phyloP scores from a whole-genome alignment of 2,888 invertebrate genomes.

The Sarcophaga subvicina region DNA sequence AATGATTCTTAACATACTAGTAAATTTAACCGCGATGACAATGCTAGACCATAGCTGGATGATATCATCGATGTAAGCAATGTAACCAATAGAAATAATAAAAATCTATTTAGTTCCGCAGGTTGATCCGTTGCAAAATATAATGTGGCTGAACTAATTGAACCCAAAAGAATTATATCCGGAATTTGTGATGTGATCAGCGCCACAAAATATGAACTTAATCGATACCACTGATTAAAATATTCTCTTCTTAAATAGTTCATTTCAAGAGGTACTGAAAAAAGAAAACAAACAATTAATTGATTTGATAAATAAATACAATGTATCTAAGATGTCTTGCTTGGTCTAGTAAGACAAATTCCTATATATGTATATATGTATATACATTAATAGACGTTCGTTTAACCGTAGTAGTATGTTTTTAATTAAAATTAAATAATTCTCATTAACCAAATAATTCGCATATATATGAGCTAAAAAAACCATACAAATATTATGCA shows the following conservation, averaged over 20 bases:
- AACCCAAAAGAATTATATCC: constrained; percentile 86
- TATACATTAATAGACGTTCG: too few species aligned
- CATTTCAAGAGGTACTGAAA: constrained; percentile 90
- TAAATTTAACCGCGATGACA: constrained; percentile 88
- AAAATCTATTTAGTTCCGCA: constrained; percentile 85
- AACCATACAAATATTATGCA: too few species aligned
- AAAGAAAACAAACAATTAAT: not conserved
- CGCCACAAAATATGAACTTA: constrained; percentile 91
- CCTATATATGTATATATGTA: too few species aligned
- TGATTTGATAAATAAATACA: not conserved
- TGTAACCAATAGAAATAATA: constrained; percentile 87
- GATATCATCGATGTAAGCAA: constrained; percentile 89
- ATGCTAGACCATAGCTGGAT: constrained; percentile 89
- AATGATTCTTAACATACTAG: constrained; percentile 85
- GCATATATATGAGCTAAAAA: too few species aligned
- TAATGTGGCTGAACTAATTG: constrained; percentile 87
- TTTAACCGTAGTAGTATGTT: not conserved
- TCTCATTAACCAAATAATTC: not conserved
- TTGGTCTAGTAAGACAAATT: too few species aligned
- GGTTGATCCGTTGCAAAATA: constrained; percentile 91
- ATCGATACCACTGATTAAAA: constrained; percentile 92
- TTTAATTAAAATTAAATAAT: not conserved
- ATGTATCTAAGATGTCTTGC: too few species aligned
- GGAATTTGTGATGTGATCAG: constrained; percentile 87
- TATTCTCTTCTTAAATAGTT: constrained; percentile 89